Base-by-base conservation (phyloP, 2,888 invertebrate genomes). In the Microchrysa polita region DNA sequence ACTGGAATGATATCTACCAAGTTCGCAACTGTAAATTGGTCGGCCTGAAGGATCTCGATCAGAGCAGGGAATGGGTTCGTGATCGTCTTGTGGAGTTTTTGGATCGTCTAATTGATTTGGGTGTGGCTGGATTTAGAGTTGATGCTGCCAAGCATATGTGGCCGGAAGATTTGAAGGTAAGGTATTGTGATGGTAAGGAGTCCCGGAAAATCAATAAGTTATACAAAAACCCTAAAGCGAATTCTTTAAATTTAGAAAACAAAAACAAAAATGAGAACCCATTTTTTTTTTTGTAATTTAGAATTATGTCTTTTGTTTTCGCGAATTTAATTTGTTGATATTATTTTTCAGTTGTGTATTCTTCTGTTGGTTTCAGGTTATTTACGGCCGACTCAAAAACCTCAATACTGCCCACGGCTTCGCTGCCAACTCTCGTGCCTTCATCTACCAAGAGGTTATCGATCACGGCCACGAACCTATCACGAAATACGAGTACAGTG, bases 91-190 rank as follows among this genome's bases (percentile, higher is more conserved):
- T 82, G 1, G 80, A 79, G 1, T 81, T 81, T 40, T 75, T 84
- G 52, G 80, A 84, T 76, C 80, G 81, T 74, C 77, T 83, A 23
- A 78, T 83, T 55, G 88, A 88, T 60, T 82, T 90, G 72, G 95
- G 95, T 40, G 93, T 94, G 0, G 94, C 94, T 81, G 95, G 95
- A 23, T 95, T 95, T 84, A 90, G 93, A 79, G 88, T 93, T 65
- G 93, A 93, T 81, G 92, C 92, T 5, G 92, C 92, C 0, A 93
- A 92, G 79, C 93, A 93, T 82, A 72, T 93, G 91, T 90, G 90
- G 88, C 93, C 96, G 0, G 81, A 82, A 0, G 94, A 96, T 81
- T 85, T 96, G 22, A 79, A 86, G 71, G 23, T 60, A 40, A 40
- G 40, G 1, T 18, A 10, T n/a, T n/a, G n/a, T n/a, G n/a, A 2